A percentile compares a stretch with the other conserved stretches of the same genome.
Evolutionary conservation across 2,888 invertebrate genomes (phyloP).

Genomic region (Phortica magna): DNA sequence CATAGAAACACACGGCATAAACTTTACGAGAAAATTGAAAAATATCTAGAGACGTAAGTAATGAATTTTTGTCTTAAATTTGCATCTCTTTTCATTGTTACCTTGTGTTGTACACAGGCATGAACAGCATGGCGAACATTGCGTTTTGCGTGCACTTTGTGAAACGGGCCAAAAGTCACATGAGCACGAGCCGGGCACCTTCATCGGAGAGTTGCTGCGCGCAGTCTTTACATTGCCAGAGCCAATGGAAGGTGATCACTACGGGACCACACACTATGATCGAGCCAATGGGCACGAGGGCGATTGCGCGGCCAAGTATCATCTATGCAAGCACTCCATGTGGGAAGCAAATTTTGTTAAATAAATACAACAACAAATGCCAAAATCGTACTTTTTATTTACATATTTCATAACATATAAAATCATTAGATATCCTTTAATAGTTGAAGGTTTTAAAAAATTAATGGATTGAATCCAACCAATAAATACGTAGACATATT

Average conservation of each 20-base stretch:
- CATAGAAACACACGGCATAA: slow-evolving; percentile 74
- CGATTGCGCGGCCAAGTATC: slow-evolving; percentile 68
- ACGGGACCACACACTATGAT: slow-evolving; percentile 68
- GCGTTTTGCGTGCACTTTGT: slow-evolving; percentile 79
- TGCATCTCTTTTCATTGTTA: background rate
- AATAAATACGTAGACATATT: too few relatives aligned
- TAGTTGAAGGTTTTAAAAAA: too few relatives aligned
- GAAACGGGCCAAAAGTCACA: slow-evolving; percentile 77
- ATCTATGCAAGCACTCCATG: slow-evolving; percentile 70
- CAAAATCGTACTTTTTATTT: too few relatives aligned
- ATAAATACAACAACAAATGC: slow-evolving; percentile 46
- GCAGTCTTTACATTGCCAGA: slow-evolving; percentile 75
- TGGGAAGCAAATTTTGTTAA: slow-evolving; percentile 74
- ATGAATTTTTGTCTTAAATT: background rate
- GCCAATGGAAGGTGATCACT: slow-evolving; percentile 61
- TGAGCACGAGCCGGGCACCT: slow-evolving; percentile 71
- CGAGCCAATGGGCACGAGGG: slow-evolving; percentile 66
- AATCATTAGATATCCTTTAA: too few relatives aligned
- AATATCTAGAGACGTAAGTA: slow-evolving; percentile 76
- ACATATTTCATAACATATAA: too few relatives aligned
- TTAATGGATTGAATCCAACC: too few relatives aligned
- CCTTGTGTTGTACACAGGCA: slow-evolving; percentile 57
- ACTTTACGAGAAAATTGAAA: slow-evolving; percentile 75
- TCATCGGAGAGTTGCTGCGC: slow-evolving; percentile 75
- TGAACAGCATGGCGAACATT: slow-evolving; percentile 78